Evolutionary conservation across 35 echinoderm and acorn worm species (phyloP).

Genomic region (Nesometra sesokonis): DNA sequence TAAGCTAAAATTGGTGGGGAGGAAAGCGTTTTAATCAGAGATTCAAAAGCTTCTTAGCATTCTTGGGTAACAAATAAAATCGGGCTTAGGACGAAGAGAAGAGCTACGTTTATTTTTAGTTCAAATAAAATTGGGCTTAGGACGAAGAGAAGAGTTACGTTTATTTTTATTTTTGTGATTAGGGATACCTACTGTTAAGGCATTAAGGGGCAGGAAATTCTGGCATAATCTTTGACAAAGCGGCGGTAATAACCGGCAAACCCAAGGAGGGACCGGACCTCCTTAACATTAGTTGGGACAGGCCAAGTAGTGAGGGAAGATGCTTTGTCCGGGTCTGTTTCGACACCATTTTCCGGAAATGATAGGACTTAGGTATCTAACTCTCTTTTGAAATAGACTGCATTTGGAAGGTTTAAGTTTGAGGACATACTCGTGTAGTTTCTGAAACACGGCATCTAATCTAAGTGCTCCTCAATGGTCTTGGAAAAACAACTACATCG

Average conservation of each 20-base stretch:
- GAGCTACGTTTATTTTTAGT: no score
- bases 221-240: constrained; percentile 43
- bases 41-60: constrained; percentile 35
- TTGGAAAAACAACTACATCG: constrained; percentile 5
- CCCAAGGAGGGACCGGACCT: constrained; percentile 35
- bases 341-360: background rate
- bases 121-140: no score
- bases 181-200: constrained; percentile 1
- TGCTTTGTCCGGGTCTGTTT: constrained; percentile 33
- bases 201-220: constrained; percentile 30
- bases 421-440: constrained; percentile 23
- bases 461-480: constrained; percentile 26
- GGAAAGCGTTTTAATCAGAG: constrained; percentile 13
- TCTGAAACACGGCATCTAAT: constrained; percentile 15
- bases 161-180: no score
- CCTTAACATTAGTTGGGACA: constrained; percentile 10
- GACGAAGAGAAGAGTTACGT: no score
- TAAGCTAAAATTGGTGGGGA: constrained; percentile 46
- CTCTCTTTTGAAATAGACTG: constrained; percentile 13
- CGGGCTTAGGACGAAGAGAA: no score
- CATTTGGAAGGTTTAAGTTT: constrained; percentile 51
- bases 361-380: constrained; percentile 41
- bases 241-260: constrained; percentile 45
- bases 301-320: constrained; percentile 19
- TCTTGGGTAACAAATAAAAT: background rate